Evolutionary conservation across 2,113 vertebrate genomes (phyloP).

Genomic region (Tretioscincus oriximinensis): DNA sequence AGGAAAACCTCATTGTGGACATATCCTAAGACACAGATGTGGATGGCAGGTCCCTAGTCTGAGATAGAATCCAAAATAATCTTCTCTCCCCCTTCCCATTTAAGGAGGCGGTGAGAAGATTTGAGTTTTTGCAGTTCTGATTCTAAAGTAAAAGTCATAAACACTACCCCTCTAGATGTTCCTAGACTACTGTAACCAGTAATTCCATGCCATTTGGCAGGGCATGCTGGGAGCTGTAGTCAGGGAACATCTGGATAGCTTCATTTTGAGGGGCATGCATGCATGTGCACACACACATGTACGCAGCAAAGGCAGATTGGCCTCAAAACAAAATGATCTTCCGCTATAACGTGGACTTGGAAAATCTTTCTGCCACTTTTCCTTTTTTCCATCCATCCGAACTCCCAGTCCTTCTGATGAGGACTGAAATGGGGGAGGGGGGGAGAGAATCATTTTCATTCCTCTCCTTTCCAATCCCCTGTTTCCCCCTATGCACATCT

Average conservation of each 20-base stretch:
- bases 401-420: constrained; percentile 32
- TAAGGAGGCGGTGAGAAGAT: background rate
- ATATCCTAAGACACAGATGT: no score
- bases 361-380: constrained; percentile 53
- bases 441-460: constrained; percentile 12
- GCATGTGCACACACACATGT: no score
- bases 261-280: no score
- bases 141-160: background rate
- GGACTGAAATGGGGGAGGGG: constrained; percentile 28
- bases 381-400: background rate
- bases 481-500: constrained; percentile 69
- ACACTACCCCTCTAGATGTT: no score
- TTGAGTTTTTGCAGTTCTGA: background rate
- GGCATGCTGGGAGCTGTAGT: no score
- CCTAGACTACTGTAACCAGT: no score
- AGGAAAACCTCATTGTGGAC: no score
- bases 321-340: background rate
- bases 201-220: no score
- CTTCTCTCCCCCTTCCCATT: background rate
- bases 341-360: constrained; percentile 47
- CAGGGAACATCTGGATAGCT: no score
- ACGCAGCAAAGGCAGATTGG: no score
- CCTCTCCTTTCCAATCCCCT: constrained; percentile 34
- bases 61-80: no score
- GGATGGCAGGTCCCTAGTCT: no score